A percentile compares a stretch with the other conserved stretches of the same genome.
These are phyloP conservation scores for Lepidurus apus DNA, from an alignment of 1,140 invertebrate species.

Conservation along the genomic window DNA sequence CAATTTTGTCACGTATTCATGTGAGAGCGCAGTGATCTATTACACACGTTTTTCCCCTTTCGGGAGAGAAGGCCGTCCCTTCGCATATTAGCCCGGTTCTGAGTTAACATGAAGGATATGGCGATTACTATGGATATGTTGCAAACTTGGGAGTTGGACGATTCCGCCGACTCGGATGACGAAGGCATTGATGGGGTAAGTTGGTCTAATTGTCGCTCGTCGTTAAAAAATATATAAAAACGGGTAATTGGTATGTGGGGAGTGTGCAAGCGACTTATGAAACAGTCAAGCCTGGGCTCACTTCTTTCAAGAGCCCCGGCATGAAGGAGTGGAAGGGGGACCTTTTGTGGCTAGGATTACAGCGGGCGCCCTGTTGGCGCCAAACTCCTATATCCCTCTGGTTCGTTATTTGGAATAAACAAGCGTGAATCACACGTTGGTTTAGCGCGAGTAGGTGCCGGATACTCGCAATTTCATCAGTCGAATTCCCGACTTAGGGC, in stretches of 20 bases:
- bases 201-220: not conserved
- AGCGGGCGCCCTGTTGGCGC: slow-evolving; percentile 1
- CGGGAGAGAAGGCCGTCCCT: not conserved
- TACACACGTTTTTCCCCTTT: not conserved
- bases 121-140: slow-evolving; percentile 7
- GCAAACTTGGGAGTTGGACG: slow-evolving; percentile 15
- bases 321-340: slow-evolving; percentile 11
- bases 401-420: slow-evolving; percentile 10
- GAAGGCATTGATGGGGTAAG: slow-evolving; percentile 17
- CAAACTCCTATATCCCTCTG: not conserved
- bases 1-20: too few relatives aligned
- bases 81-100: not conserved
- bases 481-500: not conserved
- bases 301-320: not conserved
- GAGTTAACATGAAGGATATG: not conserved
- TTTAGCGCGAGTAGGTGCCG: not conserved
- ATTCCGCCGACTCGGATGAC: slow-evolving; percentile 2
- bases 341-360: slow-evolving; percentile 15
- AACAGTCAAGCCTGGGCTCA: not conserved
- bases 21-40: too few relatives aligned
- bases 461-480: not conserved
- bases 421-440: slow-evolving; percentile 7
- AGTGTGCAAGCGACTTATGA: not conserved
- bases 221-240: not conserved
- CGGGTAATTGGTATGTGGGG: not conserved